Evolutionary conservation across 1,140 invertebrate genomes (phyloP).

Genomic region (Habropoda laboriosa): DNA sequence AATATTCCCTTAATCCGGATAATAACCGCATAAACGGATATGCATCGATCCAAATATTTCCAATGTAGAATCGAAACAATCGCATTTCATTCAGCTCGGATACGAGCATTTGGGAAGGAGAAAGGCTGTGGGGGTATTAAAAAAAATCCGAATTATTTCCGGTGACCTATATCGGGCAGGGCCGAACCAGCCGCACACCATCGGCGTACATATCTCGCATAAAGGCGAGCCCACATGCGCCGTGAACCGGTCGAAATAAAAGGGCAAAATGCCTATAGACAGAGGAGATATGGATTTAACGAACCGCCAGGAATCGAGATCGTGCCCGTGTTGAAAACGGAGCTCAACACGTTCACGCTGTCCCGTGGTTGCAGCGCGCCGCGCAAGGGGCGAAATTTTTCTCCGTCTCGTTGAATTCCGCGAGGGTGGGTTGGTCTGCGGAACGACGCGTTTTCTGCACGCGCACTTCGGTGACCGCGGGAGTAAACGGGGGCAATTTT

Average conservation of each 20-base stretch:
- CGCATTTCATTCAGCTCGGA: slow-evolving; percentile 24
- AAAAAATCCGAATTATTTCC: slow-evolving; percentile 44
- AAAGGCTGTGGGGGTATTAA: slow-evolving; percentile 21
- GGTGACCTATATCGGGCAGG: slow-evolving; percentile 36
- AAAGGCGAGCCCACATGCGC: slow-evolving; percentile 20
- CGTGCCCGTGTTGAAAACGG: neutral
- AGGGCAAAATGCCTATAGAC: slow-evolving; percentile 7
- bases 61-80: slow-evolving; percentile 25
- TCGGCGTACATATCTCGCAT: slow-evolving; percentile 20
- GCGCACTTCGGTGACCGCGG: neutral
- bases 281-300: slow-evolving; percentile 11
- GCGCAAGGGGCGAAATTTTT: no score
- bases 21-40: slow-evolving; percentile 37
- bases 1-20: slow-evolving; percentile 15
- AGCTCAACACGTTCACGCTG: neutral
- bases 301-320: slow-evolving; percentile 15
- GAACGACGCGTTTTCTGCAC: neutral
- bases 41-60: slow-evolving; percentile 36
- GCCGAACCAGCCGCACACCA: neutral
- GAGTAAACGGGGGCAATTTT: slow-evolving; percentile 2
- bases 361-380: no score
- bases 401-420: neutral
- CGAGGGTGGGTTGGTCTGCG: no score
- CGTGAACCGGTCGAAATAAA: slow-evolving; percentile 20
- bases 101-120: slow-evolving; percentile 16